A percentile compares a stretch with the other conserved stretches of the same genome.
Conservation (phyloP, 1,140 invertebrate genomes). For the Rhyacophila brunnea region DNA sequence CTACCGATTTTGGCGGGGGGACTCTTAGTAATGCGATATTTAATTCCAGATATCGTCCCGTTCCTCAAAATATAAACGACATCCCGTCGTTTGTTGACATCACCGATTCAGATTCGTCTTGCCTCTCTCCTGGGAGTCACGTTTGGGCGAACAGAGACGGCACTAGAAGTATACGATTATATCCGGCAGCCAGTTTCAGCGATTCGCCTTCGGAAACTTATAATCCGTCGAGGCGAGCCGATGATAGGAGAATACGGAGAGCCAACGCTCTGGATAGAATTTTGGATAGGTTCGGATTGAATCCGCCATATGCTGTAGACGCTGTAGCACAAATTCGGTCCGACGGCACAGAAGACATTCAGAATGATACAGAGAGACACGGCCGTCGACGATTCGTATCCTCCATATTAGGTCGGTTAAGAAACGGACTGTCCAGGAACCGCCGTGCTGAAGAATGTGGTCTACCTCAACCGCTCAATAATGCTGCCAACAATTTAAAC, state of each 20-base stretch:
- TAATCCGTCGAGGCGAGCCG: not conserved
- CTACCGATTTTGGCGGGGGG: constrained; percentile 31
- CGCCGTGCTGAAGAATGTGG: not conserved
- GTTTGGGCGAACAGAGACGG: constrained; percentile 1
- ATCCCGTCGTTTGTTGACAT: constrained; percentile 11
- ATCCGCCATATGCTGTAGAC: constrained; percentile 30
- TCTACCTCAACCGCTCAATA: too few relatives aligned
- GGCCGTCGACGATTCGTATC: constrained; percentile 16
- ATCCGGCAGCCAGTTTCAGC: constrained; percentile 9
- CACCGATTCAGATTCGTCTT: constrained; percentile 30
- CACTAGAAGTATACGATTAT: not conserved
- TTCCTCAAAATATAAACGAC: constrained; percentile 18
- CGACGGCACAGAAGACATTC: constrained; percentile 4
- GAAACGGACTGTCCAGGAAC: constrained; percentile 21
- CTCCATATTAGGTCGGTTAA: constrained; percentile 20
- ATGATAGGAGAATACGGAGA: constrained; percentile 19
- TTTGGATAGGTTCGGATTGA: constrained; percentile 32
- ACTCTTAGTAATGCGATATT: constrained; percentile 30
- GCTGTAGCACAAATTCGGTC: constrained; percentile 4
- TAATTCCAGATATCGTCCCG: constrained; percentile 27
- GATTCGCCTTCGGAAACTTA: constrained; percentile 3
- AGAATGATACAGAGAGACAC: constrained; percentile 1
- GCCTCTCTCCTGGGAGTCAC: constrained; percentile 25
- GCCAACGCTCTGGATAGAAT: constrained; percentile 31
- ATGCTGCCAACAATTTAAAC: too few relatives aligned